Evolutionary conservation across 1,140 invertebrate species (phyloP), one percentile per base, ranked within the genome.

Genomic region (Leptonema lineaticorne): DNA sequence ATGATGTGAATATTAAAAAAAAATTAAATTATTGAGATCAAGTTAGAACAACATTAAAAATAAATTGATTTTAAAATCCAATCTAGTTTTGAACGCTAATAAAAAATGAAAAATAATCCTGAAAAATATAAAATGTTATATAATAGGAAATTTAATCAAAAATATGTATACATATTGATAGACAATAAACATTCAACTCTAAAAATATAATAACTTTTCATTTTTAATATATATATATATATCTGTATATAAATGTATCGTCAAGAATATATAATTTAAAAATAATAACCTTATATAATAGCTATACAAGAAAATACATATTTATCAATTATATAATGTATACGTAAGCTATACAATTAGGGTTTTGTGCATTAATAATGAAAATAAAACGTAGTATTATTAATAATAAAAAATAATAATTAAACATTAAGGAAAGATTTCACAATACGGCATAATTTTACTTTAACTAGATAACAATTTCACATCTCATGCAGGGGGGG

Each of bases 231-330:
- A 48, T 48, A 48, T 48, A 37, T 46, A 27, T 50, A 46, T 62
- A 62, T 50, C 29, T 33, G 11, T 33, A 33, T 33, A 33, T 33
- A 33, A 6, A 33, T 33, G 30, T 45, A n/a, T n/a, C n/a, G n/a
- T n/a, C n/a, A n/a, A n/a, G n/a, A n/a, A n/a, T n/a, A n/a, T 37
- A 66, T 70, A 56, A 58, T 63, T 68, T 65, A 68, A 66, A 65
- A 63, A 71, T 71, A 62, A 65, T 68, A 71, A 65, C 33, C 65
- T 71, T 71, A 71, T 68, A 71, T 29, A 68, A 65, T 71, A 71
- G 67, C 69, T 71, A 65, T 71, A 71, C 69, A 70, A 70, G 69
- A 70, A 70, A 70, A 70, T 70, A 70, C 69, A 67, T 70, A 46
- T 60, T 53, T 45, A 70, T 63, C 63, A 48, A 70, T 50, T 33